Evolutionary conservation across 2,888 invertebrate genomes (phyloP).

Genomic region (Acleris cristana): DNA sequence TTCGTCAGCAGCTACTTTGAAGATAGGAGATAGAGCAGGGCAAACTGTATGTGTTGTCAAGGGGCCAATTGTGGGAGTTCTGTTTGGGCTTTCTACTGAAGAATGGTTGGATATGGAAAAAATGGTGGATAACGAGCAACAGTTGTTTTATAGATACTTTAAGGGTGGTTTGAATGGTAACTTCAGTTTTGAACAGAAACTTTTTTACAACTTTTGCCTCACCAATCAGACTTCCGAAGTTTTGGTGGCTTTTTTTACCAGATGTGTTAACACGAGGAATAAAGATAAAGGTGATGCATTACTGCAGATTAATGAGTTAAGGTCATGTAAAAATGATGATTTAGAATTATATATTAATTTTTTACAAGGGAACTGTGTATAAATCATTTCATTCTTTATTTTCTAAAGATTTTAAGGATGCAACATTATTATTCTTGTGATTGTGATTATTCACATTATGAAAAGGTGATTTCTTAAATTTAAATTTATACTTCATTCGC

Average conservation of each 20-base stretch:
- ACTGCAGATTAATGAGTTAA: slow-evolving; percentile 64
- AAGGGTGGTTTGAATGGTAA: slow-evolving; percentile 66
- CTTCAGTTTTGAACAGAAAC: slow-evolving; percentile 66
- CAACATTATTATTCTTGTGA: too few relatives aligned
- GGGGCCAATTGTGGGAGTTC: slow-evolving; percentile 60
- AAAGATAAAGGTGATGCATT: slow-evolving; percentile 66
- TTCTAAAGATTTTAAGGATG: too few relatives aligned
- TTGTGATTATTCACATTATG: too few relatives aligned
- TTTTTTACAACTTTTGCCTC: slow-evolving; percentile 76
- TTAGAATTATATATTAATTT: slow-evolving; percentile 62
- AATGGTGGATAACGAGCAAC: slow-evolving; percentile 59
- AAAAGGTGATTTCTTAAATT: too few relatives aligned
- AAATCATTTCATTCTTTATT: not conserved
- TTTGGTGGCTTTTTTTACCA: slow-evolving; percentile 62
- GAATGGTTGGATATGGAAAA: slow-evolving; percentile 72
- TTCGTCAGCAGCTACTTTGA: slow-evolving; percentile 64
- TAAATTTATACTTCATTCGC: too few relatives aligned
- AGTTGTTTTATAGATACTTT: slow-evolving; percentile 76
- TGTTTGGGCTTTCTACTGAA: slow-evolving; percentile 64
- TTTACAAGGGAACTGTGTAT: slow-evolving; percentile 44
- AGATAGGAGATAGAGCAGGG: slow-evolving; percentile 67
- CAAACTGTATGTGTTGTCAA: slow-evolving; percentile 67
- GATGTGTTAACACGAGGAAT: slow-evolving; percentile 65
- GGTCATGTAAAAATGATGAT: slow-evolving; percentile 57
- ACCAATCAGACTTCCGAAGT: slow-evolving; percentile 62